Evolutionary conservation across 2,797 vertebrate genomes (phyloP).

Genomic region (Mallotus villosus): DNA sequence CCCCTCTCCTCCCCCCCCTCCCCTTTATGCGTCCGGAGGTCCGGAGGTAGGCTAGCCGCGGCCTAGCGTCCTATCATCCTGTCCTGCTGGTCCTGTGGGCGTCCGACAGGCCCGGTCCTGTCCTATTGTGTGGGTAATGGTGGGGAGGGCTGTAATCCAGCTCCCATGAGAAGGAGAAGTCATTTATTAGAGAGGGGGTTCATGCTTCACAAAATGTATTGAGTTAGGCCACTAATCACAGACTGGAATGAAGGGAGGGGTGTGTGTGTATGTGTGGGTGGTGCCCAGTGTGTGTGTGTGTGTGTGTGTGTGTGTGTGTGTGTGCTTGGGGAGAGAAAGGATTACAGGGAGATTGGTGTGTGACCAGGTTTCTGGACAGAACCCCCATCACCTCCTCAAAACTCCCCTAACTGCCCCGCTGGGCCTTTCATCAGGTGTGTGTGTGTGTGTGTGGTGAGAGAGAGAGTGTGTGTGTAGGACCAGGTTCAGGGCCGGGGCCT

Average conservation of each 20-base stretch:
- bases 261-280: slow-evolving; percentile 8
- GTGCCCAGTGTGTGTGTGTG: slow-evolving; percentile 31
- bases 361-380: slow-evolving; percentile 55
- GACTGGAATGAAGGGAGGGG: slow-evolving; percentile 24
- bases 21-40: neutral
- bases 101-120: slow-evolving; percentile 39
- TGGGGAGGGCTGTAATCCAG: slow-evolving; percentile 51
- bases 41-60: neutral
- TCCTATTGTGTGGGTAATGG: slow-evolving; percentile 43
- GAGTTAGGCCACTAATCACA: slow-evolving; percentile 57
- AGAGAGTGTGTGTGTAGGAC: slow-evolving; percentile 13
- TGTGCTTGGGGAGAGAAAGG: slow-evolving; percentile 49
- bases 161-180: slow-evolving; percentile 41
- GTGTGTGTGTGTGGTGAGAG: slow-evolving; percentile 25
- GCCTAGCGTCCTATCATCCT: too few species aligned
- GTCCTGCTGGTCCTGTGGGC: slow-evolving; percentile 14
- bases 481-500: slow-evolving; percentile 20
- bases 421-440: slow-evolving; percentile 63
- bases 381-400: slow-evolving; percentile 41
- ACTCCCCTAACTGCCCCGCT: slow-evolving; percentile 65
- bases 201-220: slow-evolving; percentile 63
- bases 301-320: slow-evolving; percentile 28
- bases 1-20: too few species aligned
- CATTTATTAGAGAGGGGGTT: slow-evolving; percentile 60
- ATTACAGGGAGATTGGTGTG: slow-evolving; percentile 73